Evolutionary conservation across 2,113 vertebrate genomes (phyloP), one percentile per base, ranked within the genome.

Genomic region (Sapayoa aenigma): DNA sequence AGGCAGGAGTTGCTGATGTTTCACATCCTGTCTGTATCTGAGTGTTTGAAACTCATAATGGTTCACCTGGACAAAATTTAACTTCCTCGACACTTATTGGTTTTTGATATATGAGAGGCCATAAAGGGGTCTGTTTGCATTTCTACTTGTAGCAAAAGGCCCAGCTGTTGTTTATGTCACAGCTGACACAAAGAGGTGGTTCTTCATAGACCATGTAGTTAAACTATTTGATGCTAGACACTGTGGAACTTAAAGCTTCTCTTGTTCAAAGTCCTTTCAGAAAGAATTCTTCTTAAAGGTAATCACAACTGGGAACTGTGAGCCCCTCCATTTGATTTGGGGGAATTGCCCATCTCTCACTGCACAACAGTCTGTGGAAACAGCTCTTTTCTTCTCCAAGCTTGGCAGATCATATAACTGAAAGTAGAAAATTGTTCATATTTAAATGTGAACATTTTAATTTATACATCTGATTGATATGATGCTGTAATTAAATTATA

Each of bases 401-500:
- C 55, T 6, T 80, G 47, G 35, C 27, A 86, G 72, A 77, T 80
- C 47, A 33, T 52, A 78, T 20, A 82, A n/a, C 66, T 84, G 49
- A 59, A 83, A 90, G 58, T 14, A 73, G 63, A 94, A 95, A 80
- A 83, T 9, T 30, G 41, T 63, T 83, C 17, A 12, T 89, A 79
- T 68, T 93, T 79, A 91, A 84, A 95, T 1, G 6, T 66, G 78
- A 95, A 85, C 59, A 49, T 82, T 87, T 92, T 84, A 89, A 96
- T 97, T 93, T 84, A 94, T 93, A 86, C 80, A 79, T 89, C 82
- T 86, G 90, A 93, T 91, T 96, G 78, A 77, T 95, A 92, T 86
- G 84, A 77, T 66, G 74, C 72, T 35, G 12, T 96, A 97, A 97
- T 97, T 97, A 98, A 97, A 95, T 96, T 93, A 68, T 79, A 96